These are phyloP conservation scores for Rhagologus leucostigma DNA, from an alignment of 2,113 vertebrate genomes.

Conservation along the genomic window DNA sequence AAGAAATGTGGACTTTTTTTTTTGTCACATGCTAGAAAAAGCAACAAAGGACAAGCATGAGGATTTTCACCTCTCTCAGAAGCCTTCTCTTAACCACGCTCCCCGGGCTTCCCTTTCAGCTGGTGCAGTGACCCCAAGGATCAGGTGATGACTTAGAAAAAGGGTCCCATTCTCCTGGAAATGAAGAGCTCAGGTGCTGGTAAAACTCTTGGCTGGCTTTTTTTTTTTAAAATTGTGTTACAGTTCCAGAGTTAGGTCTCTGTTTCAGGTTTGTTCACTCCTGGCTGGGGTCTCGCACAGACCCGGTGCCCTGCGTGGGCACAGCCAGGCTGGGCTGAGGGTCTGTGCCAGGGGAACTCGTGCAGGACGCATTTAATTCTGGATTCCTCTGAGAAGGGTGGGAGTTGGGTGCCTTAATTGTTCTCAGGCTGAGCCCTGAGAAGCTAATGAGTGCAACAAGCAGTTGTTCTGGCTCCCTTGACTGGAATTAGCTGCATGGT, in stretches of 20 bases:
- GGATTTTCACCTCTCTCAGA: not conserved
- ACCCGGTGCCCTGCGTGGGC: fast-evolving
- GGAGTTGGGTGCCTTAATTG: fast-evolving
- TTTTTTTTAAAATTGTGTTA: not conserved
- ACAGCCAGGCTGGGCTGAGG: not conserved
- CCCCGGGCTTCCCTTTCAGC: not conserved
- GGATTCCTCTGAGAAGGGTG: not conserved
- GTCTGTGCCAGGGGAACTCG: not conserved
- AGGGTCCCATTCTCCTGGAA: not conserved
- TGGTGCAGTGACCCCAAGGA: not conserved
- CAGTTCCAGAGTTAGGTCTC: not conserved
- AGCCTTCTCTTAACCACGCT: not conserved
- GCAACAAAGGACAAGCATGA: not conserved
- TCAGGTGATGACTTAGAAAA: not conserved
- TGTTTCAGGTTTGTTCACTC: not conserved
- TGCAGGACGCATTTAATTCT: fast-evolving
- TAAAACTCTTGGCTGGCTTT: not conserved
- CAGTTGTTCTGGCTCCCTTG: not conserved
- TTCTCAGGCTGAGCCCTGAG: not conserved
- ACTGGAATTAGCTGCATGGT: not conserved
- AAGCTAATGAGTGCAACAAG: not conserved
- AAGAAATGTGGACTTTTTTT: not conserved
- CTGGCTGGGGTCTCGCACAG: not conserved
- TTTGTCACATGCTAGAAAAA: not conserved
- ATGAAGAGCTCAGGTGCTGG: not conserved